Evolutionary conservation across 2,113 vertebrate species (phyloP).

Genomic region (Copsychus sechellarum): DNA sequence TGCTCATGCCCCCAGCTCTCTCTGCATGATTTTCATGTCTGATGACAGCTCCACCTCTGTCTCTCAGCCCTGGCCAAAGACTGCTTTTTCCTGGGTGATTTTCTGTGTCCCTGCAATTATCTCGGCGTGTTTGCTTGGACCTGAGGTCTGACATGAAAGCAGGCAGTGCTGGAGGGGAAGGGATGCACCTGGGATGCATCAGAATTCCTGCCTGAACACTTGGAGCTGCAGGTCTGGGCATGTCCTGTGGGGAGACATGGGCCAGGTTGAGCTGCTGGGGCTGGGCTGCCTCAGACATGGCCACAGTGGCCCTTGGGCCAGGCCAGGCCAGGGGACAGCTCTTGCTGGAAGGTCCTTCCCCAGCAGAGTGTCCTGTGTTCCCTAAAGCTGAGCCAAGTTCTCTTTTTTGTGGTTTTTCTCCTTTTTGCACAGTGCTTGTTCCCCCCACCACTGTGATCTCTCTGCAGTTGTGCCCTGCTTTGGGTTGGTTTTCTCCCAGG

Average conservation of each 20-base stretch:
- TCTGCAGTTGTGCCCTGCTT: fast-evolving
- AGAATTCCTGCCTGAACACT: not conserved
- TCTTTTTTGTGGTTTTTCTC: not conserved
- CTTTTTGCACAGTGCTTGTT: not conserved
- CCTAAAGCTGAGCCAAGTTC: not conserved
- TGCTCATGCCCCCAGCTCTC: not conserved
- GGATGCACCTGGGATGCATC: not conserved
- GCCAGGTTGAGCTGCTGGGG: not conserved
- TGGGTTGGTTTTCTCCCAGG: not conserved
- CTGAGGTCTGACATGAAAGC: not conserved
- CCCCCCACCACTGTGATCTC: not conserved
- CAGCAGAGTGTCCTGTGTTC: not conserved
- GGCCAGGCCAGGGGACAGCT: not conserved
- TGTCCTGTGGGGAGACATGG: not conserved
- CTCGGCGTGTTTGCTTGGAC: not conserved
- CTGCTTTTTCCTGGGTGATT: not conserved
- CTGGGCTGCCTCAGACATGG: not conserved
- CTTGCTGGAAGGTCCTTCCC: not conserved
- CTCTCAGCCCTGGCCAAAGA: not conserved
- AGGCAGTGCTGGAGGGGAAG: not conserved
- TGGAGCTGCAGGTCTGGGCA: not conserved
- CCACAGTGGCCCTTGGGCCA: not conserved
- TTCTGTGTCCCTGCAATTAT: not conserved
- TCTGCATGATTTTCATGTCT: not conserved
- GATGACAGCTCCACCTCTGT: not conserved